Conservation (phyloP, 2,888 invertebrate species). For the Drosophila nigricruria region DNA sequence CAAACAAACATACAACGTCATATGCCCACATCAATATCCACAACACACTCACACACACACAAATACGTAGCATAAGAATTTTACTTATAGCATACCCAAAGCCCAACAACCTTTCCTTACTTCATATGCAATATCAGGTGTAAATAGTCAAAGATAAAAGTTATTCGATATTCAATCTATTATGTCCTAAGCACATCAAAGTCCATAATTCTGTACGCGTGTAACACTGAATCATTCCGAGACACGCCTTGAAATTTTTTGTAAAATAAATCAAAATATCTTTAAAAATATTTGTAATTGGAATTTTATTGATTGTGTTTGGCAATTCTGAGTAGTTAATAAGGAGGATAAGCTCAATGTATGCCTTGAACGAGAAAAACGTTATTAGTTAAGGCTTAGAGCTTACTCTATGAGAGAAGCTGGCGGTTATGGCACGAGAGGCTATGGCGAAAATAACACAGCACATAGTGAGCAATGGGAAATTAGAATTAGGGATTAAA, state of each 20-base stretch:
- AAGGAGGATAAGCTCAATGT: too few species aligned
- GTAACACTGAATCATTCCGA: background rate
- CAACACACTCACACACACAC: slow-evolving; percentile 10
- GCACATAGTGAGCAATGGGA: too few species aligned
- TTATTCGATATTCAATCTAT: slow-evolving; percentile 33
- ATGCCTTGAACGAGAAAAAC: too few species aligned
- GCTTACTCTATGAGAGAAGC: too few species aligned
- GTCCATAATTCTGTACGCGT: slow-evolving; percentile 22
- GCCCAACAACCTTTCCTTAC: slow-evolving; percentile 68
- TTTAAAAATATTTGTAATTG: background rate
- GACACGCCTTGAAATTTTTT: slow-evolving; percentile 17
- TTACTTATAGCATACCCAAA: slow-evolving; percentile 51
- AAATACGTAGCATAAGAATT: slow-evolving; percentile 41
- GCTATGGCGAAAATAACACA: too few species aligned
- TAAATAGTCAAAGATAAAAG: slow-evolving; percentile 66
- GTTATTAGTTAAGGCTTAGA: too few species aligned
- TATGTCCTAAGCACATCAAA: slow-evolving; percentile 10
- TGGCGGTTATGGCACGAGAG: too few species aligned
- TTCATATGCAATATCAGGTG: slow-evolving; percentile 64
- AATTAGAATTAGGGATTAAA: too few species aligned
- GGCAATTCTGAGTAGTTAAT: too few species aligned
- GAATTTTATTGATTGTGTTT: too few species aligned
- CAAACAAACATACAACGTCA: slow-evolving; percentile 17
- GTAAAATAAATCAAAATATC: slow-evolving; percentile 24
- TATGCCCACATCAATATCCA: slow-evolving; percentile 13